Evolutionary conservation across 2,797 vertebrate species (phyloP).

Genomic region (Phrynocephalus guinanensis): DNA sequence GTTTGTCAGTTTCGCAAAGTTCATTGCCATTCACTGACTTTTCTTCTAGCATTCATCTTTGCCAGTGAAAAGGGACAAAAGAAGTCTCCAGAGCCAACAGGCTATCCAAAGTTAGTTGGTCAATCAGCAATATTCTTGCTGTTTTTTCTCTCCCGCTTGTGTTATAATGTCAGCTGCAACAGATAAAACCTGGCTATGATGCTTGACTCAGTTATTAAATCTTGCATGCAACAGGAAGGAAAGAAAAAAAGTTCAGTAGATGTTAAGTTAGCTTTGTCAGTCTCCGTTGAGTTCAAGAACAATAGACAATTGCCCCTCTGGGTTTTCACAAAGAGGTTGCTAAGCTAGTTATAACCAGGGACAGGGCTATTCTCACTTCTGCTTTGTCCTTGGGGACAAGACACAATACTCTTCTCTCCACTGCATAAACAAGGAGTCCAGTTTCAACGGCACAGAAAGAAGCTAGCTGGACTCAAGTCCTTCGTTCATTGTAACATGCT

Average conservation of each 20-base stretch:
- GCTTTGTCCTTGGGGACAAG: conserved; percentile 42
- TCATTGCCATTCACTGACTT: conserved; percentile 14
- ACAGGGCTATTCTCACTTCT: conserved; percentile 47
- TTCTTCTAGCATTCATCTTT: not conserved
- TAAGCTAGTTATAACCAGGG: conserved; percentile 64
- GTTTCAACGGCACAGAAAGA: not conserved
- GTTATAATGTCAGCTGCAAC: conserved; percentile 18
- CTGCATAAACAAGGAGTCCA: conserved; percentile 52
- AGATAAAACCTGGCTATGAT: conserved; percentile 2
- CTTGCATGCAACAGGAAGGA: conserved; percentile 12
- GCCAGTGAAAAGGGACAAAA: not conserved
- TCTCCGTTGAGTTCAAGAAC: conserved; percentile 28
- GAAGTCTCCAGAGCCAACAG: not conserved
- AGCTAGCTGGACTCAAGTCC: not conserved
- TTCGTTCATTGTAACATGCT: conserved; percentile 31
- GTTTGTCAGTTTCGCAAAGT: conserved; percentile 17
- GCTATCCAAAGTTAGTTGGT: not conserved
- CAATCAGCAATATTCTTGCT: not conserved
- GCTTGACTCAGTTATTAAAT: not conserved
- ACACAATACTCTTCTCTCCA: conserved; percentile 46
- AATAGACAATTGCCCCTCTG: conserved; percentile 48
- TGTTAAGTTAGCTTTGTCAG: conserved; percentile 40
- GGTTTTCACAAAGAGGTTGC: conserved; percentile 64
- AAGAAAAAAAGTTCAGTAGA: conserved; percentile 18
- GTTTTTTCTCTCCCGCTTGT: conserved; percentile 4